A percentile compares a stretch with the other conserved stretches of the same genome.
These are phyloP conservation scores for Streptopelia turtur DNA, from an alignment of 2,797 vertebrate species.

Conservation along the genomic window DNA sequence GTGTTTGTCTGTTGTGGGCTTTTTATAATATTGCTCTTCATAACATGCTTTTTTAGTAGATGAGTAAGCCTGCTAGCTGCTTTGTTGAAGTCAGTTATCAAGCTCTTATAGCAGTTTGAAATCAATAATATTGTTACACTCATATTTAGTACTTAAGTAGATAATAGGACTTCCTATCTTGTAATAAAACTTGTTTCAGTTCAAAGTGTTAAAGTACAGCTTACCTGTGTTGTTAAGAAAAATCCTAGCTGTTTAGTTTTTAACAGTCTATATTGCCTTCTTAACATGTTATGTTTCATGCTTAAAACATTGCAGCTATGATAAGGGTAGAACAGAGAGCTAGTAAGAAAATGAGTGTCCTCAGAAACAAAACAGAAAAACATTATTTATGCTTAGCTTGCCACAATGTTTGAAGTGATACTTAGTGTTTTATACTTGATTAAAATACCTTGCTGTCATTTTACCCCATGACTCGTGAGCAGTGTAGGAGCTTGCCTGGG, in stretches of 20 bases:
- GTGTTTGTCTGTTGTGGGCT: too few species aligned
- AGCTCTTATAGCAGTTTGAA: not conserved
- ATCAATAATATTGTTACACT: not conserved
- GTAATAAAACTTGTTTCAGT: not conserved
- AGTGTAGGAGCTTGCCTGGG: not conserved
- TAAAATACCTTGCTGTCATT: not conserved
- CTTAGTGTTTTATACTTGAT: not conserved
- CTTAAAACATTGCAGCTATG: not conserved
- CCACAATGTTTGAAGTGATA: not conserved
- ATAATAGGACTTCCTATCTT: not conserved
- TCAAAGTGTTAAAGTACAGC: not conserved
- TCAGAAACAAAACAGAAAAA: not conserved
- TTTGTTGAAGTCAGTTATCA: not conserved
- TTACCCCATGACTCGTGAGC: not conserved
- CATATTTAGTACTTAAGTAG: not conserved
- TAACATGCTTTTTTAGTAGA: not conserved
- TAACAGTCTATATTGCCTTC: not conserved
- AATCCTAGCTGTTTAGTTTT: not conserved
- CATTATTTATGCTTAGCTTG: not conserved
- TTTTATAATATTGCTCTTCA: not conserved
- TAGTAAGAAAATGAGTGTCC: not conserved
- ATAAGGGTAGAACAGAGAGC: not conserved
- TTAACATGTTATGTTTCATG: not conserved
- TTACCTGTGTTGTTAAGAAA: not conserved
- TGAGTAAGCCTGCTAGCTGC: not conserved